Base-by-base conservation (phyloP, 2,797 vertebrate species). In the Setipinna tenuifilis region DNA sequence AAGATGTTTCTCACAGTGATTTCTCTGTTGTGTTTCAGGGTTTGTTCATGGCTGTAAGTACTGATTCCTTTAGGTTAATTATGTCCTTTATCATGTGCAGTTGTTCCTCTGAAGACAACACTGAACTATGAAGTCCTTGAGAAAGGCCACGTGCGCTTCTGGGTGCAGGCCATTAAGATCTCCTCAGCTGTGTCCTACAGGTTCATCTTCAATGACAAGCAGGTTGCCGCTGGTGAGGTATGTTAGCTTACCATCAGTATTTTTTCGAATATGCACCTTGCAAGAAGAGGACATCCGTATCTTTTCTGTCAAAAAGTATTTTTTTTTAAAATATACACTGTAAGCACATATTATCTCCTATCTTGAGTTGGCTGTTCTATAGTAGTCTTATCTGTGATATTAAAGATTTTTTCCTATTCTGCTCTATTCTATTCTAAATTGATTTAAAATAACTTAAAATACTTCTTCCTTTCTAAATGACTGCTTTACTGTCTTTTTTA, bases 61-160 rank as follows among this genome's bases (percentile, higher is more conserved):
- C 50, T 54, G 50, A 2, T 54, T 10, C 14, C 50, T 54, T 54
- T 3, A 54, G 14, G 9, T 9, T 54, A 54, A 14, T 54, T 54
- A 54, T 19, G 11, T 85, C 71, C 11, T 25, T 0, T 25, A 0
- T 81, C 7, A 28, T 46, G 86, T 82, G 11, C 87, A 99, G 98
- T 97, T 10, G 95, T 99, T 90, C 98, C 98, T 84, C 94, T 99
- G 93, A 99, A 99, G 89, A 97, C 97, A 7, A 96, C 96, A 83
- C 94, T 99, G 89, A 95, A 96, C 90, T 99, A 98, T 23, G 98
- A 99, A 91, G 89, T 99, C 78, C 91, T 99, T 58, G 97, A 98
- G 84, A 97, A 96, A 92, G 98, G 98, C 65, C 96, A 97, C 85
- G 98, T 99, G 41, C 98, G 97, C 82, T 99, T 99, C 95, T 99